Conservation (phyloP, 2,113 vertebrate species). For the Atractosteus spatula region DNA sequence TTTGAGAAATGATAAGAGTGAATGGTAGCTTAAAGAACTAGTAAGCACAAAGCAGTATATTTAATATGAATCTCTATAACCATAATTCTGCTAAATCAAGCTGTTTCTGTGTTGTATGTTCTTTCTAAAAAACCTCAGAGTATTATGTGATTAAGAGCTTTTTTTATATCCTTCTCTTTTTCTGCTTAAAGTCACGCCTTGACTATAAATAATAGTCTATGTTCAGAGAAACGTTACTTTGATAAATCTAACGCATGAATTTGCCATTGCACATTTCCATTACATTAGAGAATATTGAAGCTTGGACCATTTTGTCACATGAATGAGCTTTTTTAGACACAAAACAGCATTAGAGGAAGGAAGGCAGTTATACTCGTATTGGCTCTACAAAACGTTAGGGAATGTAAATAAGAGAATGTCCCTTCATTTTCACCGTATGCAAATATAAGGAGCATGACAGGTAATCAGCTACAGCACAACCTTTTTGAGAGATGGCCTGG, state of each 20-base stretch:
- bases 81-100: not conserved
- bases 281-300: constrained; percentile 7
- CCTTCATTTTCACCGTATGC: constrained; percentile 25
- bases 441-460: constrained; percentile 35
- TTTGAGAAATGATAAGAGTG: constrained; percentile 7
- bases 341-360: constrained; percentile 6
- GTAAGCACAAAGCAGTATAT: not conserved
- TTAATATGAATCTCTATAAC: not conserved
- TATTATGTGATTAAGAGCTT: not conserved
- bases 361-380: constrained; percentile 5
- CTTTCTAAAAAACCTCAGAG: not conserved
- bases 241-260: constrained; percentile 28
- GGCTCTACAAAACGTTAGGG: not conserved
- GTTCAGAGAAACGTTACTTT: constrained; percentile 27
- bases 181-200: constrained; percentile 2
- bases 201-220: constrained; percentile 12
- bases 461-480: constrained; percentile 31
- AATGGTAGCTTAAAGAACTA: not conserved
- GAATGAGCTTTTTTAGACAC: not conserved
- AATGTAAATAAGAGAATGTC: constrained; percentile 20
- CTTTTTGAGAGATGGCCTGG: constrained; percentile 1
- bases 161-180: not conserved
- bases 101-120: not conserved
- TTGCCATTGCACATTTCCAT: constrained; percentile 19
- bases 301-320: constrained; percentile 4